Evolutionary conservation across 2,797 vertebrate species (phyloP).

Genomic region (Masticophis lateralis): DNA sequence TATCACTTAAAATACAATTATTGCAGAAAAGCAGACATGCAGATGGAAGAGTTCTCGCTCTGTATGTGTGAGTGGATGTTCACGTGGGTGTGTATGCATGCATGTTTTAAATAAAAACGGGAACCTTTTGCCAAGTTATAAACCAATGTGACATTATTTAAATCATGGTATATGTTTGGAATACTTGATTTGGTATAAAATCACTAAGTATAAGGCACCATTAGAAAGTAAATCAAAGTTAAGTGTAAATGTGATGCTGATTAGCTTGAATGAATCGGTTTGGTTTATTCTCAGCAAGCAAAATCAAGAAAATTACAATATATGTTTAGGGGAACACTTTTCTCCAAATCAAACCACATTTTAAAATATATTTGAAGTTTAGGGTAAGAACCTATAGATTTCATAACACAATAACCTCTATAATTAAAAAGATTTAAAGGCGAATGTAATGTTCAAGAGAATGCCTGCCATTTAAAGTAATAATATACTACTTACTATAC

Average conservation of each 20-base stretch:
- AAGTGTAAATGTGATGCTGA: slow-evolving; percentile 19
- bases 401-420: background rate
- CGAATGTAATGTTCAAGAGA: background rate
- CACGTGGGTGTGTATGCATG: fast-evolving
- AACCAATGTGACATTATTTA: background rate
- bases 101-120: background rate
- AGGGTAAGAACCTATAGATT: background rate
- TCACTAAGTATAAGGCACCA: slow-evolving; percentile 15
- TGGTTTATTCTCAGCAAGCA: slow-evolving; percentile 33
- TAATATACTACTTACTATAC: background rate
- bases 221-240: background rate
- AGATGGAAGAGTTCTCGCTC: background rate
- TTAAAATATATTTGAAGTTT: slow-evolving; percentile 12
- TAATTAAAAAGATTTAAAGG: background rate
- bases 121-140: background rate
- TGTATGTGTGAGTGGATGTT: too few relatives aligned
- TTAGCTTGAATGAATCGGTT: slow-evolving; percentile 32
- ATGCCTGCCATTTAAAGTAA: background rate
- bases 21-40: background rate
- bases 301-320: slow-evolving; percentile 41
- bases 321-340: slow-evolving; percentile 33
- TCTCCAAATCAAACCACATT: slow-evolving; percentile 41
- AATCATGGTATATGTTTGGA: background rate
- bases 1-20: background rate
- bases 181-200: background rate